Evolutionary conservation across 2,113 vertebrate species (phyloP).

Genomic region (Pygoscelis adeliae): DNA sequence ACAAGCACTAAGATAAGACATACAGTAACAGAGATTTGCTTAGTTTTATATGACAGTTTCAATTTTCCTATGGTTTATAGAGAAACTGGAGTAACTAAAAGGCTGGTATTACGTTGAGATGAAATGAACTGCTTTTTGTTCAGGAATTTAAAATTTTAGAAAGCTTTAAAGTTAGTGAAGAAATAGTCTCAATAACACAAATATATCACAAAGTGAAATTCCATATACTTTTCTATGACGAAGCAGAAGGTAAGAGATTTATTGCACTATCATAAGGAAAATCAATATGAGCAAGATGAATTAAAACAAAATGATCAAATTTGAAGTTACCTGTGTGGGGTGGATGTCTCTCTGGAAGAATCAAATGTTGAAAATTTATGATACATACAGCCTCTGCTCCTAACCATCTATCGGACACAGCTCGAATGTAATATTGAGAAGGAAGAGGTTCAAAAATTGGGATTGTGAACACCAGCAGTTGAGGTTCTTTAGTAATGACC

Average conservation of each 20-base stretch:
- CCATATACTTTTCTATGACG: neutral
- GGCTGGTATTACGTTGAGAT: neutral
- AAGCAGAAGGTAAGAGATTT: neutral
- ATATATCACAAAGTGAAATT: neutral
- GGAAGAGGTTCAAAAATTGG: slow-evolving; percentile 98
- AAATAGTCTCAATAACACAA: neutral
- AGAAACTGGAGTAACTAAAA: neutral
- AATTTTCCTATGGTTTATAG: neutral
- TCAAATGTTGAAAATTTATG: slow-evolving; percentile 98
- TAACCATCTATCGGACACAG: slow-evolving; percentile 95
- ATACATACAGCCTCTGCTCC: slow-evolving; percentile 94
- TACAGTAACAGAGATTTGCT: neutral
- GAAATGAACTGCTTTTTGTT: neutral
- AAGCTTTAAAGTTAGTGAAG: neutral
- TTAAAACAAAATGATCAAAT: neutral
- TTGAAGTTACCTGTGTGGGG: slow-evolving; percentile 91
- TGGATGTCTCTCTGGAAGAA: slow-evolving; percentile 94
- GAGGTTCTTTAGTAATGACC: slow-evolving; percentile 89
- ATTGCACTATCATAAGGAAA: neutral
- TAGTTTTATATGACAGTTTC: neutral
- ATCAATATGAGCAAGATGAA: neutral
- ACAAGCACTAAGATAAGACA: neutral
- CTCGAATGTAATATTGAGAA: slow-evolving; percentile 96
- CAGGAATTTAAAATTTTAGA: neutral
- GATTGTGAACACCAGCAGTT: slow-evolving; percentile 94